phyloP scores from a whole-genome alignment of 2,113 vertebrate species.

The Myrmophylax atrothorax region DNA sequence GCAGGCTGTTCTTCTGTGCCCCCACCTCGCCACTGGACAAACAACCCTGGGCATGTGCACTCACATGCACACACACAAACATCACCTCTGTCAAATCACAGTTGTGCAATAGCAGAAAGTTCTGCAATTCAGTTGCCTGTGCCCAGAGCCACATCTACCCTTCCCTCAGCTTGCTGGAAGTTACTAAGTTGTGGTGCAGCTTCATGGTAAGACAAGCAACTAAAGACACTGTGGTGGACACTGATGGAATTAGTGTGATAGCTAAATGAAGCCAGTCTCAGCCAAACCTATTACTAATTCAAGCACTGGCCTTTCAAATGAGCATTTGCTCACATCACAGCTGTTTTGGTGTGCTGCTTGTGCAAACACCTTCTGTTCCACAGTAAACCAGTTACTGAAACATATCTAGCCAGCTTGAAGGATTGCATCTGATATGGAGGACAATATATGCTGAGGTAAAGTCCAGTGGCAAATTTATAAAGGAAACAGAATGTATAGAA shows the following conservation, averaged over 20 bases:
- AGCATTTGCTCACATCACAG: background rate
- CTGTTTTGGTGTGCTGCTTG: background rate
- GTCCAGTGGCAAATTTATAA: background rate
- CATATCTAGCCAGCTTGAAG: background rate
- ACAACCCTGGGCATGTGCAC: background rate
- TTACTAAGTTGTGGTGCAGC: background rate
- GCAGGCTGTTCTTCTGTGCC: background rate
- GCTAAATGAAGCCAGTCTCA: background rate
- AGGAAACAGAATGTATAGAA: background rate
- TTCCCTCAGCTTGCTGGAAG: background rate
- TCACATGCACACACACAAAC: background rate
- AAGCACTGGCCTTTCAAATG: background rate
- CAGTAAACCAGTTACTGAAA: background rate
- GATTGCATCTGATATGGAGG: background rate
- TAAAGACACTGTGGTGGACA: background rate
- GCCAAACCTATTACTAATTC: background rate
- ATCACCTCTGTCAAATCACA: fast-evolving
- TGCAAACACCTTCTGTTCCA: background rate
- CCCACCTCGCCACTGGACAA: background rate
- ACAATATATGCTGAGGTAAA: background rate
- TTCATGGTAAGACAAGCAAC: background rate
- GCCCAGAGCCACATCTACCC: background rate
- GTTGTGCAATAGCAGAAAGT: background rate
- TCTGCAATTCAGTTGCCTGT: background rate
- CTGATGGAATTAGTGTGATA: background rate